Conservation (phyloP, 2,113 vertebrate species). For the Balaenoptera acutorostrata region DNA sequence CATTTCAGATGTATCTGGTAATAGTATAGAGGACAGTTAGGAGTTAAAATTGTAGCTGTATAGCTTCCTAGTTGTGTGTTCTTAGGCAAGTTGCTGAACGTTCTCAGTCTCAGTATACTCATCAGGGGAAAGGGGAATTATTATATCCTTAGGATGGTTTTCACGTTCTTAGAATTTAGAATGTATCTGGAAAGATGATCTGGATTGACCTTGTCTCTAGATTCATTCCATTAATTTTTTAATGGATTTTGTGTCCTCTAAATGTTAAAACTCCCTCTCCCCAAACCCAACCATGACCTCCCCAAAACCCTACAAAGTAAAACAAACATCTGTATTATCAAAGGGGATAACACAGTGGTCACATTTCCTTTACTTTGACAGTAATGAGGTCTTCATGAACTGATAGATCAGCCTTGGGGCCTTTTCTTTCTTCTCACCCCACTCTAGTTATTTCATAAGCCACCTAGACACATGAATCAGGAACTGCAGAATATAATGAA, state of each 20-base stretch:
- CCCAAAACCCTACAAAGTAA: neutral
- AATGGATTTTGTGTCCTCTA: conserved; percentile 26
- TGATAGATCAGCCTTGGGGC: neutral
- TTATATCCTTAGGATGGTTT: neutral
- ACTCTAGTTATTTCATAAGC: neutral
- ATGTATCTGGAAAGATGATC: neutral
- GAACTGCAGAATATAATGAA: neutral
- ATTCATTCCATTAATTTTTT: neutral
- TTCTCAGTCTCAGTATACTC: neutral
- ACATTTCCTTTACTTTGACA: neutral
- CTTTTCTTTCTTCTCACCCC: neutral
- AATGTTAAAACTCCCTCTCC: neutral
- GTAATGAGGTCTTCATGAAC: neutral
- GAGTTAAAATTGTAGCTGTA: neutral
- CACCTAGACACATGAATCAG: neutral
- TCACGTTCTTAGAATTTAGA: neutral
- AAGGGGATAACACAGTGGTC: neutral
- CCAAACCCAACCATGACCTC: neutral
- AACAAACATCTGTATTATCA: neutral
- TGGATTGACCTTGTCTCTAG: neutral
- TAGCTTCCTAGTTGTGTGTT: neutral
- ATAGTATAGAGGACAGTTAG: neutral
- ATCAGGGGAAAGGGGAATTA: neutral
- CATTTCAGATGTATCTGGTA: neutral
- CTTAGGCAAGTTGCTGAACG: neutral